These are phyloP conservation scores for Megalonaias nervosa DNA, from an alignment of 1,140 invertebrate genomes.

Conservation along the genomic window DNA sequence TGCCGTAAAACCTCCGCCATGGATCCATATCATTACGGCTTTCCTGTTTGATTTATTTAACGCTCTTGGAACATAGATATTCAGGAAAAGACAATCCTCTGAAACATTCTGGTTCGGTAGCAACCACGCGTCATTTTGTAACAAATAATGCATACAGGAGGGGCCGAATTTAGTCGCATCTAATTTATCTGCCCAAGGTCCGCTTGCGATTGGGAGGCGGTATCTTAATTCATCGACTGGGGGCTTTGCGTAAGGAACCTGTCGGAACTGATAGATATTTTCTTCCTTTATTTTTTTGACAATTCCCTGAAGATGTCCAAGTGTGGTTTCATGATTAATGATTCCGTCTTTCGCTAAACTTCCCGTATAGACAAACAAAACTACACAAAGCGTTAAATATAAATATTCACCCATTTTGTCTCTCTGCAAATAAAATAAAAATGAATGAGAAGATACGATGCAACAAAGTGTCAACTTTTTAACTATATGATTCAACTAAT, in stretches of 20 bases:
- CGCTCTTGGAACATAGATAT: conserved; percentile 84
- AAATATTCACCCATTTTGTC: too few species aligned
- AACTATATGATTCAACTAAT: too few species aligned
- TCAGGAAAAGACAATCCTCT: conserved; percentile 96
- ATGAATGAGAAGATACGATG: too few species aligned
- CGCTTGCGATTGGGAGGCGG: background rate
- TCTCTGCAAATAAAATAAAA: too few species aligned
- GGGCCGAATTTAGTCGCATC: conserved; percentile 19
- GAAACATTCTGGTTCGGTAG: conserved; percentile 24
- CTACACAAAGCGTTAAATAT: too few species aligned
- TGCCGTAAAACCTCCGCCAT: conserved; percentile 92
- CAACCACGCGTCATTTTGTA: conserved; percentile 14
- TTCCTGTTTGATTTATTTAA: conserved; percentile 5
- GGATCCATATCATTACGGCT: conserved; percentile 95
- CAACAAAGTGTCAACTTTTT: too few species aligned
- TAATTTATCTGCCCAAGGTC: background rate
- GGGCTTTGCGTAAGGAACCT: conserved; percentile 29
- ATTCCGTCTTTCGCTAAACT: too few species aligned
- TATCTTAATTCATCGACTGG: conserved; percentile 24
- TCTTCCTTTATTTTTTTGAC: too few species aligned
- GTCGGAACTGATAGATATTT: conserved; percentile 16
- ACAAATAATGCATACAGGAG: conserved; percentile 30
- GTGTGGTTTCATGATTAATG: too few species aligned
- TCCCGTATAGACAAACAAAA: too few species aligned
- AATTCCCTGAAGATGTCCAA: too few species aligned